Evolutionary conservation across 2,888 invertebrate species (phyloP).

Genomic region (Oasisia sp.): DNA sequence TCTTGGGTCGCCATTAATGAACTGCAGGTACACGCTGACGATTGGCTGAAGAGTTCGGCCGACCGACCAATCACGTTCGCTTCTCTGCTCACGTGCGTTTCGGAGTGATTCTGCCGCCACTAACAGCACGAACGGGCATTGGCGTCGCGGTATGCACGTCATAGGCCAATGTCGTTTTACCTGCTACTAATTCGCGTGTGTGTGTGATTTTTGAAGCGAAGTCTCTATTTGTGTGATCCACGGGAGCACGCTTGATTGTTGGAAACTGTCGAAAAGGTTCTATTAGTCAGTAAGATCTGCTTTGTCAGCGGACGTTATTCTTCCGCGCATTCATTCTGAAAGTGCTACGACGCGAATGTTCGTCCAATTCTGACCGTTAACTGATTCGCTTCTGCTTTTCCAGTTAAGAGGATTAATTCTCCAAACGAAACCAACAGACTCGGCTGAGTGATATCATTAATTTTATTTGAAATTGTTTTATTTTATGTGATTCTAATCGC

Average conservation of each 20-base stretch:
- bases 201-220: neutral
- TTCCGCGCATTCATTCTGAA: neutral
- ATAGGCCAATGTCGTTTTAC: neutral
- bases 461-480: neutral
- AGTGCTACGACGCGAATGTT: conserved; percentile 17
- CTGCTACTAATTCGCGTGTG: neutral
- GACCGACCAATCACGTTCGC: conserved; percentile 7
- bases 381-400: neutral
- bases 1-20: conserved; percentile 99
- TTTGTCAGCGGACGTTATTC: neutral
- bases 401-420: neutral
- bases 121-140: conserved; percentile 17
- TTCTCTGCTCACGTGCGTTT: conserved; percentile 17
- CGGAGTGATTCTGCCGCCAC: conserved; percentile 17
- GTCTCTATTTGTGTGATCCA: neutral
- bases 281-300: neutral
- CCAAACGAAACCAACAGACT: neutral
- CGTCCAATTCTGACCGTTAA: neutral
- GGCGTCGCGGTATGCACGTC: conserved; percentile 13
- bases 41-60: neutral
- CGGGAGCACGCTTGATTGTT: neutral
- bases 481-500: neutral
- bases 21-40: conserved; percentile 79
- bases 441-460: neutral
- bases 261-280: neutral